phyloP scores from a whole-genome alignment of 2,888 invertebrate genomes.

The Diplolepis rosae region DNA sequence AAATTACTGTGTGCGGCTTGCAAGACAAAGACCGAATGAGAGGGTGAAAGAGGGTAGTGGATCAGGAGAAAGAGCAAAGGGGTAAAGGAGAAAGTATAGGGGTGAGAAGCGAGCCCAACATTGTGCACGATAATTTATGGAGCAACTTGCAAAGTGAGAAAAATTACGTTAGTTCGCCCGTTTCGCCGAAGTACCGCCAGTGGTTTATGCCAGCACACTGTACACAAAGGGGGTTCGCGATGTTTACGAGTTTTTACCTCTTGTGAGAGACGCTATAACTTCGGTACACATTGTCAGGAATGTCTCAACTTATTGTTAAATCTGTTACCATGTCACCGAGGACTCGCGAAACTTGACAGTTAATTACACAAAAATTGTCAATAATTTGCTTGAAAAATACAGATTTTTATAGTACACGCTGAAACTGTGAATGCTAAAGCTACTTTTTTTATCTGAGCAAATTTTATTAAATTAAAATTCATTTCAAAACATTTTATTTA shows the following conservation, averaged over 20 bases:
- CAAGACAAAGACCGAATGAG: slow-evolving; percentile 35
- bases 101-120: slow-evolving; percentile 34
- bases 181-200: slow-evolving; percentile 60
- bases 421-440: no score
- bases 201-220: slow-evolving; percentile 58
- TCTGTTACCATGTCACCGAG: neutral
- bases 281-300: slow-evolving; percentile 12
- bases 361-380: neutral
- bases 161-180: slow-evolving; percentile 66
- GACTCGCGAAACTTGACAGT: slow-evolving; percentile 1
- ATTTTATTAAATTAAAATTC: no score
- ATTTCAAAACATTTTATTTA: no score
- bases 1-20: slow-evolving; percentile 45
- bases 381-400: no score
- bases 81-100: slow-evolving; percentile 36
- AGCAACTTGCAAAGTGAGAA: slow-evolving; percentile 71
- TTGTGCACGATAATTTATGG: slow-evolving; percentile 65
- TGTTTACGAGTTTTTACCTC: slow-evolving; percentile 64
- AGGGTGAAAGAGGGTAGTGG: slow-evolving; percentile 41
- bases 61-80: slow-evolving; percentile 20
- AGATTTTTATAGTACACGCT: no score
- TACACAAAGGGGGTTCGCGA: slow-evolving; percentile 49
- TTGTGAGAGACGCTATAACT: slow-evolving; percentile 17
- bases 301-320: slow-evolving; percentile 21
- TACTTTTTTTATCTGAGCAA: no score